These are phyloP conservation scores for Drosophila niveifrons DNA, from an alignment of 2,888 invertebrate genomes.

Conservation along the genomic window DNA sequence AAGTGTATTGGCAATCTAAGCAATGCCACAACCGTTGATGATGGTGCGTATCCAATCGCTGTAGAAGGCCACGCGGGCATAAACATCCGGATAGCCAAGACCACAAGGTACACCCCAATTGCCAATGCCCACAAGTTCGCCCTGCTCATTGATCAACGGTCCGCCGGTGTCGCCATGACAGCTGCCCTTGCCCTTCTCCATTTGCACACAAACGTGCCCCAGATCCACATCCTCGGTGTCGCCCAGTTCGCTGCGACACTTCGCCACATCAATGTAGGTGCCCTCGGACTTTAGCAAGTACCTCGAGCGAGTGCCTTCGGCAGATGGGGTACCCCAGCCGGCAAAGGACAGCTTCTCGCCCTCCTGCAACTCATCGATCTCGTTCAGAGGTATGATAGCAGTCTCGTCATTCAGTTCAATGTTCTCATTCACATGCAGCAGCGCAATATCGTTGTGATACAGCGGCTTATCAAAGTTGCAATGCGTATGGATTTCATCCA, in stretches of 20 bases:
- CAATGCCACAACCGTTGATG: conserved; percentile 53
- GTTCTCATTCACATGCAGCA: conserved; percentile 87
- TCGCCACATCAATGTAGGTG: conserved; percentile 86
- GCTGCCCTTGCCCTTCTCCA: conserved; percentile 86
- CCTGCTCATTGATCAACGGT: conserved; percentile 68
- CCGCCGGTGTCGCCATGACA: conserved; percentile 79
- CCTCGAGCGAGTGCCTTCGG: conserved; percentile 85
- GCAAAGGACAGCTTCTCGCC: conserved; percentile 87
- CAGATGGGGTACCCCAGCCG: conserved; percentile 87
- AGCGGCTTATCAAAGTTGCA: conserved; percentile 73
- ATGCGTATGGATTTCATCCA: conserved; percentile 60
- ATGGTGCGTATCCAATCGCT: conserved; percentile 77
- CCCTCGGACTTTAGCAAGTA: conserved; percentile 87
- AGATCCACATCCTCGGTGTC: conserved; percentile 86
- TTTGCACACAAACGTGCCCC: conserved; percentile 87
- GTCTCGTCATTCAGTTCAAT: conserved; percentile 86
- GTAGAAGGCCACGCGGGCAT: conserved; percentile 75
- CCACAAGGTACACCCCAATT: conserved; percentile 83
- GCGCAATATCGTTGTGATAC: conserved; percentile 88
- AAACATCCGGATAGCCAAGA: conserved; percentile 77
- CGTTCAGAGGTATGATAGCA: conserved; percentile 86
- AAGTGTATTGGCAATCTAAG: conserved; percentile 29
- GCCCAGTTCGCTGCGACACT: conserved; percentile 86
- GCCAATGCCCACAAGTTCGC: conserved; percentile 72
- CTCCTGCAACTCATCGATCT: conserved; percentile 82